phyloP scores from a whole-genome alignment of 2,797 vertebrate species.

The Acropternis orthonyx region DNA sequence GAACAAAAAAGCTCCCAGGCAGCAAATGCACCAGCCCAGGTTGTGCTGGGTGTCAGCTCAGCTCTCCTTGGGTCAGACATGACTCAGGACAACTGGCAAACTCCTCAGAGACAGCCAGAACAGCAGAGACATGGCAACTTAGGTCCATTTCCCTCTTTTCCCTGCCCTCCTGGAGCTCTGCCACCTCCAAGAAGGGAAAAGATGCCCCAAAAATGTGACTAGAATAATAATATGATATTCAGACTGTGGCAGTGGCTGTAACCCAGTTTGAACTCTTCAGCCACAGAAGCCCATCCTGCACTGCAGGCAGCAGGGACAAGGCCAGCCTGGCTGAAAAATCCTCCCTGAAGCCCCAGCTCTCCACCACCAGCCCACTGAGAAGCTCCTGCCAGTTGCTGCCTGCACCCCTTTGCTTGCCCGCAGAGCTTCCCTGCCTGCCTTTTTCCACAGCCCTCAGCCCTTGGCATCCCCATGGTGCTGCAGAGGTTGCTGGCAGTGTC shows the following conservation, averaged over 20 bases:
- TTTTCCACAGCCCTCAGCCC: not conserved
- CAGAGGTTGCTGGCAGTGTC: not conserved
- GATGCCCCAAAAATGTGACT: conserved; percentile 20
- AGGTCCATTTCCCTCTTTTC: not conserved
- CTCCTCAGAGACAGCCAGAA: not conserved
- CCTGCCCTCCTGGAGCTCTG: conserved; percentile 8
- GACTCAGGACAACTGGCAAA: not conserved
- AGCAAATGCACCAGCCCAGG: not conserved
- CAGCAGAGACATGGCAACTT: not conserved
- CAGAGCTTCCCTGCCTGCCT: not conserved
- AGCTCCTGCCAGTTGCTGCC: not conserved
- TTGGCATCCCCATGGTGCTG: not conserved
- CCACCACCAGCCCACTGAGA: not conserved
- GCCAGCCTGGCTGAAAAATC: not conserved
- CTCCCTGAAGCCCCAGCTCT: not conserved
- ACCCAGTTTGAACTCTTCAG: conserved; percentile 24
- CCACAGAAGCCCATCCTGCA: fast-evolving
- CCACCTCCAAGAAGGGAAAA: conserved; percentile 5
- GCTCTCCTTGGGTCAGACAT: not conserved
- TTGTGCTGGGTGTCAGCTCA: not conserved
- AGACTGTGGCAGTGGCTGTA: not conserved
- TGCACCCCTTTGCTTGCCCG: not conserved
- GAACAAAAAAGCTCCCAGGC: not conserved
- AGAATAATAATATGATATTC: conserved; percentile 18
- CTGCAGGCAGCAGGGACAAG: not conserved